Conservation (phyloP, 1,140 invertebrate species). For the Aleiodes sp. region DNA sequence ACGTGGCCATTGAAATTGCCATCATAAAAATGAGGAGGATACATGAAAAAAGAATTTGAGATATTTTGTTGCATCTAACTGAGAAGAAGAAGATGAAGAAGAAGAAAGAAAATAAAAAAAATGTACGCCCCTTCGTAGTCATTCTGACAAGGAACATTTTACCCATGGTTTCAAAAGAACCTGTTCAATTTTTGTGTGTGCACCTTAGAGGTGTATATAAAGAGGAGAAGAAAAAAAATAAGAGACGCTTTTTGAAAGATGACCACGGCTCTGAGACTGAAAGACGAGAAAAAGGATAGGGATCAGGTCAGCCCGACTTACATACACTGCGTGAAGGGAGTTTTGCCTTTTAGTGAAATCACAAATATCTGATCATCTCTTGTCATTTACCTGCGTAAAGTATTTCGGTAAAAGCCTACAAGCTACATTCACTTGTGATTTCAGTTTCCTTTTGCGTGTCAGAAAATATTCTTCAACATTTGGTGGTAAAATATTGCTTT, state of each 20-base stretch:
- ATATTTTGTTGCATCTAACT: background rate
- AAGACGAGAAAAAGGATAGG: background rate
- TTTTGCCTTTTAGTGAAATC: background rate
- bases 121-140: constrained; percentile 5
- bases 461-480: no score
- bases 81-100: background rate
- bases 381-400: constrained; percentile 16
- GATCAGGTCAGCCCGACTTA: constrained; percentile 5
- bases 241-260: background rate
- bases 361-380: constrained; percentile 1
- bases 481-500: no score
- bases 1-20: constrained; percentile 14
- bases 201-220: constrained; percentile 5
- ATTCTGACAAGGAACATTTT: background rate
- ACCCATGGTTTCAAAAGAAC: constrained; percentile 2
- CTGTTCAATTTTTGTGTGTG: constrained; percentile 16
- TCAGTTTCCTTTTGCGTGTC: background rate
- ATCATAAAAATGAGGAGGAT: constrained; percentile 2
- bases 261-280: background rate
- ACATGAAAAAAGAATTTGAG: constrained; percentile 6
- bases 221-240: background rate
- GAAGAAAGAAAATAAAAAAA: background rate
- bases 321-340: background rate
- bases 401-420: background rate
- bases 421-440: background rate